Base-by-base conservation (phyloP, 2,888 invertebrate genomes). In the Drosophila formosana region DNA sequence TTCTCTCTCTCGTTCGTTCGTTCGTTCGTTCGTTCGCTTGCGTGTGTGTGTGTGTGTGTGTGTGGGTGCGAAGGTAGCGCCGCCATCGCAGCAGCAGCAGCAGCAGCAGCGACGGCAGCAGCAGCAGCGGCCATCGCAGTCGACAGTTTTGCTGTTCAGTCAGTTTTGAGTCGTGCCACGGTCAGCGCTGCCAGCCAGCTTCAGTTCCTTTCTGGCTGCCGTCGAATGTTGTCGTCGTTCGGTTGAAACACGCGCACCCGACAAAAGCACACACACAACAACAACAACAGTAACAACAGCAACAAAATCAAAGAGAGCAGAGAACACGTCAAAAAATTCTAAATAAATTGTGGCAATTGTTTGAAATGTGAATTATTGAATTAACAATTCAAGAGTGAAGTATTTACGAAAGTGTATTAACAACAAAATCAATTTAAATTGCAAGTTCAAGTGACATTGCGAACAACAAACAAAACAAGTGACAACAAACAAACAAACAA, bases 181-280 rank as follows among this genome's bases (percentile, higher is more conserved):
- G 82, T 80, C 88, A 82, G 89, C 90, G 79, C 76, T 81, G 79
- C 78, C 72, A 89, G 90, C 81, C 86, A 90, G 88, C 81, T 91
- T 90, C 89, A 91, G 92, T 92, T 92, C 91, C 92, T 92, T 92
- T 91, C 89, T 90, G 91, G 91, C 92, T 91, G 92, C 91, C 85
- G 91, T 91, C 90, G 91, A 91, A 90, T 90, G 91, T 92, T 90
- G 92, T 91, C 91, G 91, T 91, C 85, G 90, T 84, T 69, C 86
- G 82, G 87, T 87, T 76, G 72, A 88, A 88, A 78, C 67, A 80
- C 80, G 76, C 80, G 82, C 39, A 41, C 60, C 47, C 66, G 66
- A 57, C 47, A 28, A 23, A 32, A 26, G 23, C n/a, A 46, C 45
- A 23, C 18, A 58, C 37, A 34, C 13, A 47, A n/a, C 11, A 46